Base-by-base conservation (phyloP, 2,888 invertebrate species). In the Drosophila fulvimacula region DNA sequence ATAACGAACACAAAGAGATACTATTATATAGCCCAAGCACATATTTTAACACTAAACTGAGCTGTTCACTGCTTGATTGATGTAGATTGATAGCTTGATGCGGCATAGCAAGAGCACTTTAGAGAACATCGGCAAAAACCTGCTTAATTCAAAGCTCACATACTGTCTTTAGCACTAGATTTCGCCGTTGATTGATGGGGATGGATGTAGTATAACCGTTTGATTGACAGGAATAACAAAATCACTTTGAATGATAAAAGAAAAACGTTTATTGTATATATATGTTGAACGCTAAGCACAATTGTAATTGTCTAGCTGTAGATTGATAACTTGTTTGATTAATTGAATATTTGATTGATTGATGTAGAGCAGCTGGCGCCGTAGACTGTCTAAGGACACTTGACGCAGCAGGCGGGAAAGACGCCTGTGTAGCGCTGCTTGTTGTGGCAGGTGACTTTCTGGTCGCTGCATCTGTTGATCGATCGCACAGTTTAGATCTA, bases 401-500 rank as follows among this genome's bases (percentile, higher is more conserved):
- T 91, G 34, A 92, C 69, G 34, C 91, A 91, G 59, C 91, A 91
- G 44, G 81, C 88, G 0, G 91, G 91, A 63, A 92, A 91, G 4
- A 92, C 91, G 15, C 91, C 92, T 15, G 83, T 82, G 36, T 70
- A 92, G 11, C 86, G 84, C 57, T 89, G 85, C 58, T 86, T 91
- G 61, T 92, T 92, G 24, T 64, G 67, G 55, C 91, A 91, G 21
- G 76, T 90, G 11, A 91, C 79, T 3, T 76, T 77, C 52, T 82
- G 82, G 44, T 84, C 74, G 21, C 76, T 69, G 55, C 91, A 91
- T 7, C 91, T 91, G 66, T 19, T 17, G 6, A 15, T 13, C 53
- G 6, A 61, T 63, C 34, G 13, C 30, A 30, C 30, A 30, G 10
- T 2, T 30, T 17, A 62, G 3, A 13, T 24, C 17, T 1, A 15